Base-by-base conservation (phyloP, 2,888 invertebrate genomes). In the Diogma glabrata region DNA sequence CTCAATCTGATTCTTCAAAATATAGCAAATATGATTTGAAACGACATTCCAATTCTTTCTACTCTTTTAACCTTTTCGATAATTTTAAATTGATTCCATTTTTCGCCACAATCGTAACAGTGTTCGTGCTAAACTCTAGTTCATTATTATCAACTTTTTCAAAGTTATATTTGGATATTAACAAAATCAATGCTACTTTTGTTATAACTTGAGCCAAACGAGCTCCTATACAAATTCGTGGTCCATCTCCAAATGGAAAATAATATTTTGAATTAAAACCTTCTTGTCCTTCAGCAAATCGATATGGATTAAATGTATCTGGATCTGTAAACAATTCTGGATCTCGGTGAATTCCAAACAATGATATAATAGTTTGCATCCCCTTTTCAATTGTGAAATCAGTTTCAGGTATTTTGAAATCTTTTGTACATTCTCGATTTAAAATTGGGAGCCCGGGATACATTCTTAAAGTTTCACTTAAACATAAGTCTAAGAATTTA, bases 381-480 rank as follows among this genome's bases (percentile, higher is more conserved):
- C 69, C 71, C 55, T 67, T 65, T n/a, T 62, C 62, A 9, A 72
- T 61, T 4, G 59, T 58, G 4, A 59, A 60, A 24, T 65, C 60
- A 3, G 63, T 63, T 28, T 62, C 61, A 2, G 70, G 67, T 22
- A 72, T 55, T 4, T 56, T 55, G 49, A 63, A 72, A 9, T 61
- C 60, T 54, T 64, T 62, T 14, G 66, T 65, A 51, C 72, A 73
- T 49, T 63, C 55, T 5, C 70, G 62, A 51, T 70, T 70, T 6
- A 72, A 62, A n/a, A 67, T 58, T 4, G 70, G 65, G 6, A 69
- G 59, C 2, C 67, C 67, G 1, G 75, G 72, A 54, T 72, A 72
- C 52, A 69, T 66, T 26, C 75, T 63, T 2, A 72, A 46, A 1
- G 66, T 66, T 59, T 70, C 69, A 68, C 16, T 22, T 20, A 47